Evolutionary conservation across 1,140 invertebrate genomes (phyloP).

Genomic region (Panulirus ornatus): DNA sequence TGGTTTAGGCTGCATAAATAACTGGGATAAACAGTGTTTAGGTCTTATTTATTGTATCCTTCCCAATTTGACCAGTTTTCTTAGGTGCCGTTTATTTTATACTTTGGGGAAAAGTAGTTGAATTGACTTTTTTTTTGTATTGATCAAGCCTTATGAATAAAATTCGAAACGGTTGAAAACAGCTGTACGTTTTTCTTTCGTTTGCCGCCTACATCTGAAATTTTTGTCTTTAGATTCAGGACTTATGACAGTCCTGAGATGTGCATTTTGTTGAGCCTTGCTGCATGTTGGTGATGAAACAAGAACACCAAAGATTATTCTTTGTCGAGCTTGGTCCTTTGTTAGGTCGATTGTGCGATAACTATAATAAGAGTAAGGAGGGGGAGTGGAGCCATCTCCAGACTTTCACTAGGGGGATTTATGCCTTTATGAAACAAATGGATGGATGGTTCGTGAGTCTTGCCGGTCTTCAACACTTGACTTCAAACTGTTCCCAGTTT

Average conservation of each 20-base stretch:
- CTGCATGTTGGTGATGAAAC: background rate
- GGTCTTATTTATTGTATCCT: background rate
- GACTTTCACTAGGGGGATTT: conserved; percentile 1
- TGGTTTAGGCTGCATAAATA: background rate
- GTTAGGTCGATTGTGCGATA: conserved; percentile 10
- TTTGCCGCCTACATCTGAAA: too few relatives aligned
- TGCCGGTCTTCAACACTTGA: background rate
- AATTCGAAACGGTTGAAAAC: too few relatives aligned
- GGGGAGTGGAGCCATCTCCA: background rate
- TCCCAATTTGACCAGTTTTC: too few relatives aligned
- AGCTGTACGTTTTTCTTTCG: too few relatives aligned
- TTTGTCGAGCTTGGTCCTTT: conserved; percentile 36
- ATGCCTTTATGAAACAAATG: conserved; percentile 19
- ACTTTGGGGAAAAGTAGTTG: too few relatives aligned
- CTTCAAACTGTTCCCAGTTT: background rate
- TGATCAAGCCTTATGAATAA: too few relatives aligned
- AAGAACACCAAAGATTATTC: conserved; percentile 23
- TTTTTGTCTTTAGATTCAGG: background rate
- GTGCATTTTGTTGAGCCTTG: background rate
- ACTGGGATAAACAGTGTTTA: background rate
- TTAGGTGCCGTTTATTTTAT: too few relatives aligned
- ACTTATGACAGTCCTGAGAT: background rate
- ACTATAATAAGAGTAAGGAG: background rate
- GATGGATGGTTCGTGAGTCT: background rate
- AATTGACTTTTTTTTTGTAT: too few relatives aligned